A percentile compares a stretch with the other conserved stretches of the same genome.
Conservation (phyloP, 2,797 vertebrate species). For the Eulemur mongoz region DNA sequence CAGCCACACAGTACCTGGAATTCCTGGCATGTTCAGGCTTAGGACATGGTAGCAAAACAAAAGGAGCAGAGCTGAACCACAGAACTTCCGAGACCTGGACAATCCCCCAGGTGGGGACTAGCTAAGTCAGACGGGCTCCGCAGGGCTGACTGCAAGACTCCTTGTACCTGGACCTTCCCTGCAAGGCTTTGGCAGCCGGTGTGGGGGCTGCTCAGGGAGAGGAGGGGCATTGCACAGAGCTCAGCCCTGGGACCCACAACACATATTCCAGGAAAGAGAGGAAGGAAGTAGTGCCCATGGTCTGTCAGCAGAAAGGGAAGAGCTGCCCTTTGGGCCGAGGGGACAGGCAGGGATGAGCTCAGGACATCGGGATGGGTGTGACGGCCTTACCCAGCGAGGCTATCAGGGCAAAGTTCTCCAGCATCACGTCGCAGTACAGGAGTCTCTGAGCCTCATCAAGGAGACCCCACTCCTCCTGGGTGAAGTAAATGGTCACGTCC, state of each 20-base stretch:
- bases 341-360: not conserved
- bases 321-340: not conserved
- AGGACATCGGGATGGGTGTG: not conserved
- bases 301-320: not conserved
- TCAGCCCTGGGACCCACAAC: not conserved
- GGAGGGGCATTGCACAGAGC: no score
- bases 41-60: not conserved
- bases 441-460: slow-evolving; percentile 59
- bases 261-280: not conserved
- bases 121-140: not conserved
- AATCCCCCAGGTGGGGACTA: not conserved
- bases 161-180: not conserved
- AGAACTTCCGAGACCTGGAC: not conserved
- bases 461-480: slow-evolving; percentile 59
- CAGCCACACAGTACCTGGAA: not conserved
- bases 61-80: not conserved
- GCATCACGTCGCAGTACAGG: slow-evolving; percentile 58
- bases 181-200: not conserved
- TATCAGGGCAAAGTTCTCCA: slow-evolving; percentile 62
- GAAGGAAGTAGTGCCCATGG: not conserved
- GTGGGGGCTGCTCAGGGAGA: not conserved
- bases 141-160: not conserved
- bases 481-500: slow-evolving; percentile 61
- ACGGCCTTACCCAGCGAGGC: slow-evolving; percentile 56
- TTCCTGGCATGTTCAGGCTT: not conserved